Conservation (phyloP, 1,140 invertebrate genomes). For the Caenorhabditis remanei region DNA sequence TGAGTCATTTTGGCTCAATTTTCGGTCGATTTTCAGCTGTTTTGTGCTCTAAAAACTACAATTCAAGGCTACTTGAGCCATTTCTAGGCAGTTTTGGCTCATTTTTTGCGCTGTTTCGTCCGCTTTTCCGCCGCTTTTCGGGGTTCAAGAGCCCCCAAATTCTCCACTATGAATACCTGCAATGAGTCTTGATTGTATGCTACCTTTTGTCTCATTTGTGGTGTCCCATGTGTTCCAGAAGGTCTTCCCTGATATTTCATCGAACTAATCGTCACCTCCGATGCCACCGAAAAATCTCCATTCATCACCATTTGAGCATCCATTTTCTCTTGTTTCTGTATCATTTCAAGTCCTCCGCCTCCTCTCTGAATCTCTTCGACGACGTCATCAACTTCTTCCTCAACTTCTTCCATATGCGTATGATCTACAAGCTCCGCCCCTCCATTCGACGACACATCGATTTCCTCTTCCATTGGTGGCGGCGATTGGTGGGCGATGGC, state of each 20-base stretch:
- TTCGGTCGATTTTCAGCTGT: not conserved
- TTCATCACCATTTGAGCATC: slow-evolving; percentile 7
- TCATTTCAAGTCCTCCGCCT: not conserved
- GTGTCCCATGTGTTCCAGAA: not conserved
- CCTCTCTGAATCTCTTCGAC: not conserved
- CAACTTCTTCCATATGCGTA: not conserved
- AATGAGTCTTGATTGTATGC: too few species aligned
- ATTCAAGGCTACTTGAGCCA: too few species aligned
- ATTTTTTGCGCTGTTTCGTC: too few species aligned
- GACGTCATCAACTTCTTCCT: not conserved
- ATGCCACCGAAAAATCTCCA: slow-evolving; percentile 1
- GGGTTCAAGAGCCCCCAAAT: too few species aligned
- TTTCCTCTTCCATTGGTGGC: not conserved
- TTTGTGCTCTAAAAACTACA: not conserved
- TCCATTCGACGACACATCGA: not conserved
- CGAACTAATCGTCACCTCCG: not conserved
- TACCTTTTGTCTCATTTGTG: not conserved
- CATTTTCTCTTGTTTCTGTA: slow-evolving; percentile 21
- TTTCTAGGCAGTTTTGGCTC: too few species aligned
- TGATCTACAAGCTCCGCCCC: not conserved
- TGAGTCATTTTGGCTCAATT: too few species aligned
- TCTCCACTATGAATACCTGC: too few species aligned
- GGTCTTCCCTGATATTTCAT: slow-evolving; percentile 33
- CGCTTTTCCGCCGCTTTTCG: too few species aligned
- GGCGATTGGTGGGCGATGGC: not conserved